These are phyloP conservation scores for Speoplatyrhinus poulsoni DNA, from an alignment of 2,113 vertebrate genomes.

Conservation along the genomic window DNA sequence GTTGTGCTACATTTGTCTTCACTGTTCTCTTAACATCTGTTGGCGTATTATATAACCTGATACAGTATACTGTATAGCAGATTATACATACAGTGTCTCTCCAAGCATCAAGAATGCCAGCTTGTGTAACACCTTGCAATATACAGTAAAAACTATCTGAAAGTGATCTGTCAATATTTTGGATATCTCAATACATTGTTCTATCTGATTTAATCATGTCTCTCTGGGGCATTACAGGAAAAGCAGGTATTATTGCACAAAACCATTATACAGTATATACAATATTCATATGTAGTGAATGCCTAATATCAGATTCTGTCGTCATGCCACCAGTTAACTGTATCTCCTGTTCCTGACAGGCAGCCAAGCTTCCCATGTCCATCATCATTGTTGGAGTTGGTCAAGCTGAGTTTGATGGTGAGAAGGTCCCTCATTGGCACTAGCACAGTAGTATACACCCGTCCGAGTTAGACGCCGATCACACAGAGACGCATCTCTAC, in stretches of 20 bases:
- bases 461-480: too few relatives aligned
- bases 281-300: too few relatives aligned
- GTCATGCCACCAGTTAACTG: slow-evolving; percentile 17
- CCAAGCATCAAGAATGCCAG: neutral
- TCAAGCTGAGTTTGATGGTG: slow-evolving; percentile 94
- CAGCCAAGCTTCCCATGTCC: slow-evolving; percentile 95
- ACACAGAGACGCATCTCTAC: too few relatives aligned
- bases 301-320: neutral
- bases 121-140: slow-evolving; percentile 9
- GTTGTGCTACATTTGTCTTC: neutral
- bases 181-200: slow-evolving; percentile 3
- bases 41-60: neutral
- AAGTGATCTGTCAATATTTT: slow-evolving; percentile 5
- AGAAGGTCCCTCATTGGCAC: slow-evolving; percentile 45
- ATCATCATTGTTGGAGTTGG: slow-evolving; percentile 96
- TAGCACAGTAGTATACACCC: too few relatives aligned
- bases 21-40: neutral
- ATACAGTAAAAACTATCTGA: slow-evolving; percentile 6
- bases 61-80: neutral
- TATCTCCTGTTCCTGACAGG: slow-evolving; percentile 73
- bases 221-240: neutral
- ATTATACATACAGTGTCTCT: slow-evolving; percentile 14
- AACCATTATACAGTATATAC: neutral
- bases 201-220: slow-evolving; percentile 22
- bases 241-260: too few relatives aligned